These are phyloP conservation scores for Stegastes partitus DNA, from an alignment of 2,113 vertebrate species.

Conservation along the genomic window DNA sequence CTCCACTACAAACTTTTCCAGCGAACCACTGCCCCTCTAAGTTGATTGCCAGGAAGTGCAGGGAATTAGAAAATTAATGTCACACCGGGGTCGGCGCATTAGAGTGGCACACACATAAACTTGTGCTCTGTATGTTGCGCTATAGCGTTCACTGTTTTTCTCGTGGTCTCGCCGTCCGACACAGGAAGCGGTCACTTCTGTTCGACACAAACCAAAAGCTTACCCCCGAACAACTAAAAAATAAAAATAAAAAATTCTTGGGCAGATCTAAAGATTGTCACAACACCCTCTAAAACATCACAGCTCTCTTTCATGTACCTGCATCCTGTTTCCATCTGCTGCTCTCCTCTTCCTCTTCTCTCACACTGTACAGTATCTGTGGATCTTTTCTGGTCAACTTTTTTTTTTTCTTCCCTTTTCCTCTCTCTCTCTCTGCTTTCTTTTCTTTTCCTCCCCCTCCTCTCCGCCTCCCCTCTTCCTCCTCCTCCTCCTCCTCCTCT, in stretches of 20 bases:
- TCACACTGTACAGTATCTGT: background rate
- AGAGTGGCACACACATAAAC: constrained; percentile 55
- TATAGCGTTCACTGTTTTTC: background rate
- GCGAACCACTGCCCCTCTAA: constrained; percentile 82
- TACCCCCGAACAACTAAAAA: background rate
- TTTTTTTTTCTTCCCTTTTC: constrained; percentile 21
- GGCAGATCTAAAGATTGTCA: background rate
- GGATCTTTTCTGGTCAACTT: background rate
- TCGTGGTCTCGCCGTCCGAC: background rate
- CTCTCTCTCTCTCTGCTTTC: background rate
- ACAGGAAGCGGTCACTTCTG: background rate
- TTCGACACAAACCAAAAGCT: background rate
- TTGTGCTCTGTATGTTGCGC: constrained; percentile 12
- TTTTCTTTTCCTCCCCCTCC: constrained; percentile 5
- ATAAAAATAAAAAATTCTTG: background rate
- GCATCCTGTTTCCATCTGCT: constrained; percentile 14
- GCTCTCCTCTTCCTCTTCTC: constrained; percentile 13
- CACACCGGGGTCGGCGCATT: constrained; percentile 74
- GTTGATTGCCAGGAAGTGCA: constrained; percentile 84
- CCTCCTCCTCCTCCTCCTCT: constrained; percentile 45
- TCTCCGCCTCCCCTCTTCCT: background rate
- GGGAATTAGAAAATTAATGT: constrained; percentile 83
- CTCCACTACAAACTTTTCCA: constrained; percentile 74
- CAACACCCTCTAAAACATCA: constrained; percentile 8
- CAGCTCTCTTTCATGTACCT: constrained; percentile 17